These are phyloP conservation scores for Petrocephalus zakoni DNA, from an alignment of 2,113 vertebrate genomes.

Conservation along the genomic window DNA sequence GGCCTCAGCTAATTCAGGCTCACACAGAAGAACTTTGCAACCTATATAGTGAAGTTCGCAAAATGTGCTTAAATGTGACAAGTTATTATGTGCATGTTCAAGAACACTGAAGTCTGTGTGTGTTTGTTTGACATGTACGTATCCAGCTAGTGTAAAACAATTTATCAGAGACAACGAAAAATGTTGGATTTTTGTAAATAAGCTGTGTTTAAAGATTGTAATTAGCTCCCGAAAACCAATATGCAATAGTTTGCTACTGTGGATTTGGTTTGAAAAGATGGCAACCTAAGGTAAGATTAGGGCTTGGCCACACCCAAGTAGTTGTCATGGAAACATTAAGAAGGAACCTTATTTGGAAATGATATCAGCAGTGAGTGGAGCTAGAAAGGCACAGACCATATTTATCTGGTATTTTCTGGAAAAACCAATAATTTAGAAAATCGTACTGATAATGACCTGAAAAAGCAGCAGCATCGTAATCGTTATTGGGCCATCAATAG, in stretches of 20 bases:
- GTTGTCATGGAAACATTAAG: slow-evolving; percentile 95
- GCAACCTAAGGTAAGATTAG: slow-evolving; percentile 92
- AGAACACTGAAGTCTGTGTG: not conserved
- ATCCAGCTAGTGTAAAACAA: not conserved
- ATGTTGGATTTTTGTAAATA: not conserved
- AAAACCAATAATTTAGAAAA: not conserved
- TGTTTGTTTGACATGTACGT: not conserved
- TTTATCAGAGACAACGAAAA: not conserved
- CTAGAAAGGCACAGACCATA: slow-evolving; percentile 27
- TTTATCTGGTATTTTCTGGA: slow-evolving; percentile 38
- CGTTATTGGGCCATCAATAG: not conserved
- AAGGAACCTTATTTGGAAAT: slow-evolving; percentile 71
- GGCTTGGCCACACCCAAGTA: slow-evolving; percentile 94
- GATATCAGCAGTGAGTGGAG: slow-evolving; percentile 38
- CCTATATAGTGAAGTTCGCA: not conserved
- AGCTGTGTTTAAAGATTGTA: not conserved
- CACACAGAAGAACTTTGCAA: not conserved
- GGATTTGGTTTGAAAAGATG: slow-evolving; percentile 99
- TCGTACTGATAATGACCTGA: not conserved
- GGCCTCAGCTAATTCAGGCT: not conserved
- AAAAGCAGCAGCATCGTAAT: not conserved
- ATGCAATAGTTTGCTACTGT: not conserved
- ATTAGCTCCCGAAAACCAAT: not conserved
- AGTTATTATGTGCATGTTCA: not conserved
- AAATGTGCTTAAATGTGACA: not conserved